phyloP scores from a whole-genome alignment of 2,113 vertebrate genomes.

The Elgaria multicarinata region DNA sequence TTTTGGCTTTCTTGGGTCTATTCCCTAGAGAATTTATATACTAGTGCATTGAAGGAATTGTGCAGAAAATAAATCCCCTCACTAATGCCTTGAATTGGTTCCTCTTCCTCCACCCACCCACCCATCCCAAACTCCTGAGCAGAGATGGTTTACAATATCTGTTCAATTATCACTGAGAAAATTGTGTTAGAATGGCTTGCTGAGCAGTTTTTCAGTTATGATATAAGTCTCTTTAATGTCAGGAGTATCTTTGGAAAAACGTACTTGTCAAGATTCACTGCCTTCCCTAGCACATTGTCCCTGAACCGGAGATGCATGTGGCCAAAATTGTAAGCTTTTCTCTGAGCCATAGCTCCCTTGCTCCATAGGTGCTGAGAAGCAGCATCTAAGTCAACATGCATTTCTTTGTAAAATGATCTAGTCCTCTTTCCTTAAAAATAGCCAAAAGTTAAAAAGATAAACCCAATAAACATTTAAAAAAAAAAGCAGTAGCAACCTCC shows the following conservation, averaged over 20 bases:
- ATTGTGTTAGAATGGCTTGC: neutral
- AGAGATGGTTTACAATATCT: neutral
- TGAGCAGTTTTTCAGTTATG: neutral
- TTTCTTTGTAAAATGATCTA: neutral
- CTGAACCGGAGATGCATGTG: neutral
- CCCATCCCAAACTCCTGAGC: neutral
- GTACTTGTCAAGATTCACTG: neutral
- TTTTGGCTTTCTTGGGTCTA: neutral
- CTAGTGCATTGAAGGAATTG: neutral
- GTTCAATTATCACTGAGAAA: neutral
- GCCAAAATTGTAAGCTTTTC: neutral
- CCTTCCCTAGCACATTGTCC: neutral
- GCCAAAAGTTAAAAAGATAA: neutral
- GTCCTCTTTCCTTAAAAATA: neutral
- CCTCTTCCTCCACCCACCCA: neutral
- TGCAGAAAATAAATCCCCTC: neutral
- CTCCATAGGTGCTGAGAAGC: neutral
- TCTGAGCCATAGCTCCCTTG: neutral
- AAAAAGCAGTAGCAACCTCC: neutral
- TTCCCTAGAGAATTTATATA: neutral
- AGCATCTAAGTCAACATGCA: too few species aligned
- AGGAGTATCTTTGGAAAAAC: neutral
- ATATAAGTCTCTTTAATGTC: neutral
- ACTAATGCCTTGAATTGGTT: neutral
- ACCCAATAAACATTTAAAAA: neutral